Percentiles rank a stretch among this genome's conserved stretches.
phyloP scores from a whole-genome alignment of 2,888 invertebrate species.

The Ypsolopha scabrella region DNA sequence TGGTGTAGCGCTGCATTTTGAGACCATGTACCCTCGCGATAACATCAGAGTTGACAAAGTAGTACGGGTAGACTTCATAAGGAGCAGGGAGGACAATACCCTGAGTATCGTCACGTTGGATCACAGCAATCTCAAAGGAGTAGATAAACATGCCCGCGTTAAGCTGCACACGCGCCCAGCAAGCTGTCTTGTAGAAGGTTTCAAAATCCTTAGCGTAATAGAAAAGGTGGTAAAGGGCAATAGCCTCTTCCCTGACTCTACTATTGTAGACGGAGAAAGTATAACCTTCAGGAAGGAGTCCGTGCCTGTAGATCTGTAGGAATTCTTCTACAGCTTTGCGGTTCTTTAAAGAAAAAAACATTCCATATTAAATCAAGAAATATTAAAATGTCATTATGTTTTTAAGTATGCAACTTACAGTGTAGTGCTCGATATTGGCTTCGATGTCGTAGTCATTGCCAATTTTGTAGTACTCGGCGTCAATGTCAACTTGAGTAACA shows the following conservation, averaged over 20 bases:
- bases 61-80: slow-evolving; percentile 76
- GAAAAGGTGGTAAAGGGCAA: slow-evolving; percentile 67
- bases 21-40: slow-evolving; percentile 49
- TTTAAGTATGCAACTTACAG: slow-evolving; percentile 25
- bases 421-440: slow-evolving; percentile 43
- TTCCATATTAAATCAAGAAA: slow-evolving; percentile 60
- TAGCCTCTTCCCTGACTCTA: slow-evolving; percentile 53
- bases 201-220: slow-evolving; percentile 72
- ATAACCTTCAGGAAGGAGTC: slow-evolving; percentile 56
- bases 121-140: slow-evolving; percentile 68
- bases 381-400: slow-evolving; percentile 36
- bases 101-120: slow-evolving; percentile 70
- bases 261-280: slow-evolving; percentile 64
- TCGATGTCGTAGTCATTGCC: slow-evolving; percentile 42
- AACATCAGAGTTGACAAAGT: slow-evolving; percentile 72
- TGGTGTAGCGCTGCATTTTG: slow-evolving; percentile 44
- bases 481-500: slow-evolving; percentile 35
- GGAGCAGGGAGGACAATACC: slow-evolving; percentile 73
- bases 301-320: slow-evolving; percentile 40
- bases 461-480: slow-evolving; percentile 42
- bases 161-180: slow-evolving; percentile 66
- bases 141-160: slow-evolving; percentile 75
- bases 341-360: slow-evolving; percentile 31
- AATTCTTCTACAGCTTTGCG: slow-evolving; percentile 54
- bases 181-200: slow-evolving; percentile 70